phyloP scores from a whole-genome alignment of 2,888 invertebrate genomes.

The Drosophila cognata region DNA sequence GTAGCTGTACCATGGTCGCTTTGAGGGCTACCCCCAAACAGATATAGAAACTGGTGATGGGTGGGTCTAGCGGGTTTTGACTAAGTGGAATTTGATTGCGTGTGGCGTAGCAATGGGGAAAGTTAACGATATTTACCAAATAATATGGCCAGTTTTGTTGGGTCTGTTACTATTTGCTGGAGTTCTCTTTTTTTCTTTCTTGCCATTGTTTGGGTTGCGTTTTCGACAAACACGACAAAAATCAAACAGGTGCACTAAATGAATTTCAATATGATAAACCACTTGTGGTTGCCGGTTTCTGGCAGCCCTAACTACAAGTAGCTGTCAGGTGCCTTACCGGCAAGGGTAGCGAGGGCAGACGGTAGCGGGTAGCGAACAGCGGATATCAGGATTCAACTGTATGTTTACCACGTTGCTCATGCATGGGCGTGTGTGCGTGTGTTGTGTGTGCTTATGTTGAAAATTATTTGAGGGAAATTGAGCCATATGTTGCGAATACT shows the following conservation, averaged over 20 bases:
- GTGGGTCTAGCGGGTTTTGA: slow-evolving; percentile 24
- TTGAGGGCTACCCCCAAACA: background rate
- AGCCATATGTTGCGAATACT: slow-evolving; percentile 83
- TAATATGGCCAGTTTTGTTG: slow-evolving; percentile 56
- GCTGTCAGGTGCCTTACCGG: slow-evolving; percentile 22
- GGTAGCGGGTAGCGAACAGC: background rate
- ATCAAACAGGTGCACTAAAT: slow-evolving; percentile 84
- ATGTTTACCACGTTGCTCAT: slow-evolving; percentile 16
- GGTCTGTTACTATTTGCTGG: slow-evolving; percentile 1
- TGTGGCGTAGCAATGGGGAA: slow-evolving; percentile 66
- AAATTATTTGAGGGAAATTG: slow-evolving; percentile 80
- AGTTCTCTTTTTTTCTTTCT: background rate
- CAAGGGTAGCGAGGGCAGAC: background rate
- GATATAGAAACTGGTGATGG: background rate
- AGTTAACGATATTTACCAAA: slow-evolving; percentile 80
- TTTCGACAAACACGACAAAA: slow-evolving; percentile 57
- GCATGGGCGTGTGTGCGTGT: slow-evolving; percentile 26
- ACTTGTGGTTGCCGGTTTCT: slow-evolving; percentile 76
- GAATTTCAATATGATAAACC: slow-evolving; percentile 82
- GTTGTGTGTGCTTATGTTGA: slow-evolving; percentile 44
- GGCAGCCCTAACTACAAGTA: slow-evolving; percentile 2
- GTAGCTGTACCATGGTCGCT: background rate
- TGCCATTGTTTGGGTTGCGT: background rate
- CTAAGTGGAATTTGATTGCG: slow-evolving; percentile 71
- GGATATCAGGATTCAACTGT: background rate